Base-by-base conservation (phyloP, 1,140 invertebrate species). In the Lasioglossum albipes region DNA sequence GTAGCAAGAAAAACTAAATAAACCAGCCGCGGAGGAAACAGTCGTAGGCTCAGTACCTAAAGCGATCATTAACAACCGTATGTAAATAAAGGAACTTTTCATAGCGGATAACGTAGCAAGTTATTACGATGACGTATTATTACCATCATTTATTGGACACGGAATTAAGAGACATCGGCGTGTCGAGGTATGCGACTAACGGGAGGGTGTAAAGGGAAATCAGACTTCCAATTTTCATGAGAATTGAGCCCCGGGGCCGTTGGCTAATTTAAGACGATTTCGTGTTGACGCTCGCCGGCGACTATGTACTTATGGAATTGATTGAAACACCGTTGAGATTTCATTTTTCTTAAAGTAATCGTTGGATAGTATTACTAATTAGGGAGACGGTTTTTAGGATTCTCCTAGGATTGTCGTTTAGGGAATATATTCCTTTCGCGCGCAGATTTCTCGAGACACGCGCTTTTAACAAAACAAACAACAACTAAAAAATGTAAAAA, bases 41-140 rank as follows among this genome's bases (percentile, higher is more conserved):
- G 66, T 67, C 54, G 67, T 81, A 68, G 82, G 66, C 57, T 73
- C 64, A 74, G 65, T 78, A 85, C 75, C 68, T 84, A 81, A 69
- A 42, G 49, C 59, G 36, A 52, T 31, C n/a, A 22, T 31, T 31
- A 49, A 49, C 62, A 16, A 61, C 41, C 67, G 74, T 69, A 67
- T 82, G 66, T 84, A 75, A 66, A 71, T 78, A 73, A 65, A 16
- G 20, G 12, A 42, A 42, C 18, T 45, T 74, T 79, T 74, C 49
- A 73, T 79, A 74, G 77, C 70, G 36, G 45, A 57, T n/a, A 66
- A 66, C 62, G 41, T 79, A 79, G 70, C 49, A 13, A 66, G 41
- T 79, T 74, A 36, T 66, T 64, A 71, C 41, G 70, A 73, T 13
- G 77, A 79, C 22, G 52, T 79, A 79, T 74, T 79, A 62, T 57